These are phyloP conservation scores for Parelbella ahira DNA, from an alignment of 2,888 invertebrate genomes.

Conservation along the genomic window DNA sequence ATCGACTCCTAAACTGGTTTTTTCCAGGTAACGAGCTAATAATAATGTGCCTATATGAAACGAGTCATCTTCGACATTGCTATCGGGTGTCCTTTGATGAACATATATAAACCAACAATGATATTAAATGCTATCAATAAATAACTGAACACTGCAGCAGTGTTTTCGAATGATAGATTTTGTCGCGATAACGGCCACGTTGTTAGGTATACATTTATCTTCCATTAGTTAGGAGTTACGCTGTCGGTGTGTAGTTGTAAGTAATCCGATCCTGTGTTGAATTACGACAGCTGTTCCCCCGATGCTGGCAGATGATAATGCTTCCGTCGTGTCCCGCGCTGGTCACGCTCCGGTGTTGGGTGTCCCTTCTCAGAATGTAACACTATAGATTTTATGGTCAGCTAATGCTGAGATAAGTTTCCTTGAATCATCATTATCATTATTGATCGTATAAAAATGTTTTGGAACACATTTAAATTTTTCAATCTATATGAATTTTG, in stretches of 20 bases:
- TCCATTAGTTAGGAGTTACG: too few relatives aligned
- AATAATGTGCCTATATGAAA: constrained; percentile 74
- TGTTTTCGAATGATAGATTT: too few relatives aligned
- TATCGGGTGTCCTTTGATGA: constrained; percentile 44
- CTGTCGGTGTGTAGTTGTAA: constrained; percentile 8
- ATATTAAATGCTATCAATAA: too few relatives aligned
- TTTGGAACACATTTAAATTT: too few relatives aligned
- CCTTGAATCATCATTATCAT: constrained; percentile 3
- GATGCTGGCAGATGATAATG: constrained; percentile 50
- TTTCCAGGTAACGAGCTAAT: constrained; percentile 70
- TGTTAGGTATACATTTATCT: constrained; percentile 7
- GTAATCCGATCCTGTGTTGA: constrained; percentile 19
- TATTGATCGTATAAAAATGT: background rate
- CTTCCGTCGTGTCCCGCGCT: constrained; percentile 46
- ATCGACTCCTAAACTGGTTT: constrained; percentile 62
- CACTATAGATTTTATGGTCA: background rate
- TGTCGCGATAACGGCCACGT: too few relatives aligned
- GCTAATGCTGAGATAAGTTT: constrained; percentile 1
- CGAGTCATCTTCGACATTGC: constrained; percentile 50
- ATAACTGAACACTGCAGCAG: too few relatives aligned
- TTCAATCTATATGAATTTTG: too few relatives aligned
- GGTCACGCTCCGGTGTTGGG: constrained; percentile 47
- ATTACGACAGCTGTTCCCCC: constrained; percentile 35
- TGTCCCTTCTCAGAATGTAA: constrained; percentile 32
- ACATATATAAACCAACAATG: too few relatives aligned